Evolutionary conservation across 2,797 vertebrate species (phyloP).

Genomic region (Myotis myotis): DNA sequence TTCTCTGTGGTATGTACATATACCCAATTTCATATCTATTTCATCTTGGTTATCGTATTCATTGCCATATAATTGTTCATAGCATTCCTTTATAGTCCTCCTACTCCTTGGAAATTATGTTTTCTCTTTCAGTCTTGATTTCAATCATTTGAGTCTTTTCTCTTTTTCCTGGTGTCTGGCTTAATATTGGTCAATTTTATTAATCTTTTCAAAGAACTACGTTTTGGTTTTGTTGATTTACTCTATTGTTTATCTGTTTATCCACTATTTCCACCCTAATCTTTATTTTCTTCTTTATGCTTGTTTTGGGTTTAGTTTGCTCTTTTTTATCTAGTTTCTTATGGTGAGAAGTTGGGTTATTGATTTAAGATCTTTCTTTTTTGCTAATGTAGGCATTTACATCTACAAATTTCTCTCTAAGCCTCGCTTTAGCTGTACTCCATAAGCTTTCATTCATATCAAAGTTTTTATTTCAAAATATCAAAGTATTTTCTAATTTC

Average conservation of each 20-base stretch:
- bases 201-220: background rate
- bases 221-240: background rate
- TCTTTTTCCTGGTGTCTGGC: background rate
- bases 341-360: background rate
- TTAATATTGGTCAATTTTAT: background rate
- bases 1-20: background rate
- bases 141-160: background rate
- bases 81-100: background rate
- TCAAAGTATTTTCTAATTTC: conserved; percentile 21
- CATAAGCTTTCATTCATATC: background rate
- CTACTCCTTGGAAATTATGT: background rate
- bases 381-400: background rate
- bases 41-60: background rate
- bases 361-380: background rate
- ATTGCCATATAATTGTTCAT: background rate
- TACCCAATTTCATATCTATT: background rate
- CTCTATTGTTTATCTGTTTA: background rate
- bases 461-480: background rate
- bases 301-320: background rate
- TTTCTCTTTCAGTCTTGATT: background rate
- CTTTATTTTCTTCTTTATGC: background rate
- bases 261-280: background rate
- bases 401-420: background rate
- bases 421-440: background rate
- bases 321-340: background rate